A percentile compares a stretch with the other conserved stretches of the same genome.
Evolutionary conservation across 1,140 invertebrate species (phyloP).

Genomic region (Drosophila lacteicornis): DNA sequence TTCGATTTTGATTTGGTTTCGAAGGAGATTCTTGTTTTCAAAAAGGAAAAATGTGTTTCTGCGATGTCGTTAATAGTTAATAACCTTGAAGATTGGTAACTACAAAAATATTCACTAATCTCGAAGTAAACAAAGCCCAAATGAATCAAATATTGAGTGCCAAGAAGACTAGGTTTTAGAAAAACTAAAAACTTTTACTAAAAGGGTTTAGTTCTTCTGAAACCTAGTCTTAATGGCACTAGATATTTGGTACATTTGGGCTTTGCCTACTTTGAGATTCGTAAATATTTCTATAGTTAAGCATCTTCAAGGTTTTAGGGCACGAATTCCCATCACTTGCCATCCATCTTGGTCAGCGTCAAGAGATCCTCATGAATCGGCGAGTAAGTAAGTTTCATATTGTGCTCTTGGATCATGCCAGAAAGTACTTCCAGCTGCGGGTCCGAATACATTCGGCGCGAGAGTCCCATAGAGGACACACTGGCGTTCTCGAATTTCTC

Average conservation of each 20-base stretch:
- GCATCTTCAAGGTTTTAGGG: background rate
- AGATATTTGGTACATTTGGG: background rate
- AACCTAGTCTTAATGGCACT: slow-evolving; percentile 5
- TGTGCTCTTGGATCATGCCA: slow-evolving; percentile 21
- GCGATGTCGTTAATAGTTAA: background rate
- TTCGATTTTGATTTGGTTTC: slow-evolving; percentile 1
- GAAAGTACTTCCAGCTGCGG: slow-evolving; percentile 33
- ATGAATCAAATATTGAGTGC: too few relatives aligned
- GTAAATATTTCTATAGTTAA: background rate
- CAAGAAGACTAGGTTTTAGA: too few relatives aligned
- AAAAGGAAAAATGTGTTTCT: background rate
- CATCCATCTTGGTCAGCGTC: slow-evolving; percentile 35
- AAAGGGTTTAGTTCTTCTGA: too few relatives aligned
- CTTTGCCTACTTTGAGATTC: background rate
- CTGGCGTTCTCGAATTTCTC: slow-evolving; percentile 26
- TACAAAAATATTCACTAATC: too few relatives aligned
- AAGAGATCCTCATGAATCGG: slow-evolving; percentile 46
- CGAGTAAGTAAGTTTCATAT: slow-evolving; percentile 50
- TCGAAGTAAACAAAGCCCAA: too few relatives aligned
- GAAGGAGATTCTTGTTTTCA: background rate
- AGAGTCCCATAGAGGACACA: slow-evolving; percentile 11
- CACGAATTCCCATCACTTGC: background rate
- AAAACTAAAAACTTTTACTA: background rate
- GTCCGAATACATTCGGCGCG: slow-evolving; percentile 35
- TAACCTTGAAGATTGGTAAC: background rate